A percentile compares a stretch with the other conserved stretches of the same genome.
These are phyloP conservation scores for Xiphophorus couchianus DNA, from an alignment of 2,113 vertebrate genomes.

Conservation along the genomic window DNA sequence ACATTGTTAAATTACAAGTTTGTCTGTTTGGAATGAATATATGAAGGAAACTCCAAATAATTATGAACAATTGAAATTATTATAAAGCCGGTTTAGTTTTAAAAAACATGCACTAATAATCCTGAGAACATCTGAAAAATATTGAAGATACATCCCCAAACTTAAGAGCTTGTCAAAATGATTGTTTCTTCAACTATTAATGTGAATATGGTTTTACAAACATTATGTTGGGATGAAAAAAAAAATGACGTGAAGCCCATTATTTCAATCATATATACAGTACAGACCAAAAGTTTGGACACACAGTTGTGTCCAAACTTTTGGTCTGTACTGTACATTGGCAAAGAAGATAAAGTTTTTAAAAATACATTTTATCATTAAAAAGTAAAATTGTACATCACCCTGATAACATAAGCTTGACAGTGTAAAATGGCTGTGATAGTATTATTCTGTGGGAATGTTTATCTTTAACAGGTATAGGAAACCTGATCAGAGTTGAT, in stretches of 20 bases:
- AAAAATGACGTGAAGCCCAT: neutral
- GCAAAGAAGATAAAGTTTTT: neutral
- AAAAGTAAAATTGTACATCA: too few species aligned
- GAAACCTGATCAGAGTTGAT: too few species aligned
- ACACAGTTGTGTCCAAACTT: too few species aligned
- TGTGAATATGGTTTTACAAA: neutral
- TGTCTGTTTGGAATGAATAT: neutral
- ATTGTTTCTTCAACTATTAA: neutral
- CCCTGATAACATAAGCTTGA: too few species aligned
- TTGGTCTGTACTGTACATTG: neutral
- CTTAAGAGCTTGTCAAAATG: neutral
- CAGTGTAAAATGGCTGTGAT: too few species aligned
- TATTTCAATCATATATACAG: neutral
- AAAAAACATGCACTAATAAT: neutral
- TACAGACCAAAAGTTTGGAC: too few species aligned
- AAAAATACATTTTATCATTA: too few species aligned
- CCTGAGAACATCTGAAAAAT: neutral
- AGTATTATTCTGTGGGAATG: too few species aligned
- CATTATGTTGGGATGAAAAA: too few species aligned
- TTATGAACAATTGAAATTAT: neutral
- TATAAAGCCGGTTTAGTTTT: neutral
- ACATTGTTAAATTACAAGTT: neutral
- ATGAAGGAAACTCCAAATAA: neutral
- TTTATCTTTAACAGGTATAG: too few species aligned
- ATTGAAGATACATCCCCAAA: neutral